A percentile compares a stretch with the other conserved stretches of the same genome.
Conservation (phyloP, 1,140 invertebrate species). For the Leptoteleia sp. region DNA sequence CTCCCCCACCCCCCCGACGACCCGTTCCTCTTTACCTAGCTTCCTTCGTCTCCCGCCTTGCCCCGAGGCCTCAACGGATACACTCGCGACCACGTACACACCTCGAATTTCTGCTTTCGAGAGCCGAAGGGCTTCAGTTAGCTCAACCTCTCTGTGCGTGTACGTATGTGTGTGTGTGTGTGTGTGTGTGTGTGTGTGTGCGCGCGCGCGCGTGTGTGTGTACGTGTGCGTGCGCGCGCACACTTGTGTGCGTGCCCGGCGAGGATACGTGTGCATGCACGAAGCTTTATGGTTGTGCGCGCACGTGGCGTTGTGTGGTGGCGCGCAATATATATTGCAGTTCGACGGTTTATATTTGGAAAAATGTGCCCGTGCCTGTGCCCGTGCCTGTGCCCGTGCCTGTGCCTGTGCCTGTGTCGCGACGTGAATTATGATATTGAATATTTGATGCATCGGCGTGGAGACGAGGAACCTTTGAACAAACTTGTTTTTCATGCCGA, state of each 20-base stretch:
- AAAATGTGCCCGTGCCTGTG: conserved; percentile 51
- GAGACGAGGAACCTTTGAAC: conserved; percentile 43
- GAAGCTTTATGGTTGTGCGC: conserved; percentile 4
- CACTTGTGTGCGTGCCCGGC: not conserved
- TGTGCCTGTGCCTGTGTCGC: conserved; percentile 46
- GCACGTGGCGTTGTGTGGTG: conserved; percentile 8
- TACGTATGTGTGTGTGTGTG: conserved; percentile 9
- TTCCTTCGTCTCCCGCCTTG: conserved; percentile 63
- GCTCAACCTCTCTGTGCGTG: conserved; percentile 45
- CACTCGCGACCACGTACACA: conserved; percentile 76
- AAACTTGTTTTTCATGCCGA: conserved; percentile 42
- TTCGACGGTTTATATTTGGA: conserved; percentile 54
- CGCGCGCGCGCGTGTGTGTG: conserved; percentile 4
- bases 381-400: no score
- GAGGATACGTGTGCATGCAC: conserved; percentile 8
- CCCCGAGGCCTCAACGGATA: conserved; percentile 69
- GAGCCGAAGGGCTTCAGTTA: conserved; percentile 67
- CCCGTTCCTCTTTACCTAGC: conserved; percentile 67
- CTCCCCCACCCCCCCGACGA: conserved; percentile 12
- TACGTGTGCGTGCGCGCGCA: not conserved
- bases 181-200: not conserved
- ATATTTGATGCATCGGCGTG: conserved; percentile 50
- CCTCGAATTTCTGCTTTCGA: conserved; percentile 76
- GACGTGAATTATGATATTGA: conserved; percentile 58
- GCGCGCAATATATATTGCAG: conserved; percentile 39